Conservation (phyloP, 2,888 invertebrate species). For the Noctua pronuba region DNA sequence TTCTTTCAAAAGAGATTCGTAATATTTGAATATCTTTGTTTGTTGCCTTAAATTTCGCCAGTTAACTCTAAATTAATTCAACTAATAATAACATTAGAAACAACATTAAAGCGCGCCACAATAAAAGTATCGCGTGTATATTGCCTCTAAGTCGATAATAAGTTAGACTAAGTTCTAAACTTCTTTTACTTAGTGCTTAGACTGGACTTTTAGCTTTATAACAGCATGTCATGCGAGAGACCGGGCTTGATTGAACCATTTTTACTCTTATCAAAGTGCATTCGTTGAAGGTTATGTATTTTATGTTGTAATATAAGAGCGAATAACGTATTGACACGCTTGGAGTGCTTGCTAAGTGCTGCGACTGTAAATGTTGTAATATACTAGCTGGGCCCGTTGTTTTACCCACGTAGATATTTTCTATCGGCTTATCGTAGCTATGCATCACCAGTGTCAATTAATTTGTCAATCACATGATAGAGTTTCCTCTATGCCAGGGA, state of each 20-base stretch:
- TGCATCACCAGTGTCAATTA: no score
- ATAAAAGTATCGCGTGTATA: conserved; percentile 52
- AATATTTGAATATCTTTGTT: no score
- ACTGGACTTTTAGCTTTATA: conserved; percentile 47
- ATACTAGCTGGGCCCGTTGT: background rate
- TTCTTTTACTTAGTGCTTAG: conserved; percentile 42
- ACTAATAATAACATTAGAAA: conserved; percentile 16
- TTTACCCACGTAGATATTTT: background rate
- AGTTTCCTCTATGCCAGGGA: no score
- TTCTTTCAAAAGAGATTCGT: no score
- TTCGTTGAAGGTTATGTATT: conserved; percentile 35
- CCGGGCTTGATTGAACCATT: conserved; percentile 56
- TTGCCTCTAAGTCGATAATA: conserved; percentile 48
- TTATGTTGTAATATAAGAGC: background rate
- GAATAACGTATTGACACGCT: conserved; percentile 43
- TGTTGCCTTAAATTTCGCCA: no score
- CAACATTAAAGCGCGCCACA: background rate
- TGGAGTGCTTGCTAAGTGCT: conserved; percentile 8
- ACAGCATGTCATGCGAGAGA: conserved; percentile 46
- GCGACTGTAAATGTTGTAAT: no score
- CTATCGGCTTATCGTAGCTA: no score
- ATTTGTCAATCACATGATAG: no score
- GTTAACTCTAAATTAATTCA: background rate
- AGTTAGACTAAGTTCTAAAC: conserved; percentile 44
- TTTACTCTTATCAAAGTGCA: conserved; percentile 54